Percentiles rank a stretch among this genome's conserved stretches.
phyloP scores from a whole-genome alignment of 2,888 invertebrate genomes.

The Idaea dimidiata region DNA sequence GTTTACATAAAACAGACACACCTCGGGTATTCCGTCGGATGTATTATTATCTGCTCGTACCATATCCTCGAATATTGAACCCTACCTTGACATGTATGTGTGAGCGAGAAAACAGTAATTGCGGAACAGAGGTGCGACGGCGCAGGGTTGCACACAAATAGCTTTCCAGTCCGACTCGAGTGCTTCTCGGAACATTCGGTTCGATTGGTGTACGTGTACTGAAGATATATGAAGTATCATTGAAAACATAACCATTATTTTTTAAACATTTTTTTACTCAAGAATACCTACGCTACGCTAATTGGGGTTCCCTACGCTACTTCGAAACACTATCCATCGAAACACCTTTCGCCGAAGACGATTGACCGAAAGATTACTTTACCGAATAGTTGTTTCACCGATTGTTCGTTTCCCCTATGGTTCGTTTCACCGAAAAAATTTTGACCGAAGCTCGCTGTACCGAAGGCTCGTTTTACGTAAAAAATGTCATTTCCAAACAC shows the following conservation, averaged over 20 bases:
- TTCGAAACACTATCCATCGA: too few relatives aligned
- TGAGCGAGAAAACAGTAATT: constrained; percentile 57
- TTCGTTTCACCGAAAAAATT: too few relatives aligned
- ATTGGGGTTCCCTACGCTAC: too few relatives aligned
- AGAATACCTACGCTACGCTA: neutral
- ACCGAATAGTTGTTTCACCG: too few relatives aligned
- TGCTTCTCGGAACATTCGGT: constrained; percentile 64
- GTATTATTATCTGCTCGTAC: constrained; percentile 67
- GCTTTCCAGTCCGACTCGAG: constrained; percentile 66
- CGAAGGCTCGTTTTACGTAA: too few relatives aligned
- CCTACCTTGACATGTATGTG: constrained; percentile 79
- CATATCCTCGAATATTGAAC: constrained; percentile 78
- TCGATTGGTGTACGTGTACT: constrained; percentile 35
- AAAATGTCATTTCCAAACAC: too few relatives aligned
- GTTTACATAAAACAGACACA: constrained; percentile 64
- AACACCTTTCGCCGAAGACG: too few relatives aligned
- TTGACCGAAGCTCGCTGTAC: too few relatives aligned
- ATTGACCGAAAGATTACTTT: too few relatives aligned
- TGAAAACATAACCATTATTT: neutral
- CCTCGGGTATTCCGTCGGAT: constrained; percentile 56
- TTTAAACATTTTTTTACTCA: constrained; percentile 9
- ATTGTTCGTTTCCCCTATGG: too few relatives aligned
- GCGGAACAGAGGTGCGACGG: constrained; percentile 65
- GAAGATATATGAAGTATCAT: constrained; percentile 7
- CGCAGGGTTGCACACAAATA: constrained; percentile 76